Conservation (phyloP, 2,797 vertebrate genomes). For the Hydrophis major region DNA sequence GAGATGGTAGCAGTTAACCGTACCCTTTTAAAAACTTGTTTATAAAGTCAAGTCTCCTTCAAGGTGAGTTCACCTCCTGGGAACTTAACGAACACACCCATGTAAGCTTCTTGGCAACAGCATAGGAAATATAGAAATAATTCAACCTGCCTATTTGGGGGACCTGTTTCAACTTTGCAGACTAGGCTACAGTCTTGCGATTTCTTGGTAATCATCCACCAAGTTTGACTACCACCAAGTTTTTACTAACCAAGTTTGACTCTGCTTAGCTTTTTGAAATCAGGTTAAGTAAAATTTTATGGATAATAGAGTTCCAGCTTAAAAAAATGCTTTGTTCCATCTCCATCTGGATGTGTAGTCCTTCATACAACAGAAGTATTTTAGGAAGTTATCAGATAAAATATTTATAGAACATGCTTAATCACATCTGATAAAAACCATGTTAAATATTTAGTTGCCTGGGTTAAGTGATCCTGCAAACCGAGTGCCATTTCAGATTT, state of each 20-base stretch:
- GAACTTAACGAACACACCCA: neutral
- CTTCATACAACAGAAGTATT: neutral
- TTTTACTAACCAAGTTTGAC: neutral
- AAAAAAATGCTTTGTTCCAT: neutral
- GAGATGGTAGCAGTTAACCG: neutral
- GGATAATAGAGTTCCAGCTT: neutral
- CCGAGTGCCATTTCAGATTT: neutral
- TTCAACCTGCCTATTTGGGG: neutral
- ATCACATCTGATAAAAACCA: neutral
- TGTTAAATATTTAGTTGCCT: neutral
- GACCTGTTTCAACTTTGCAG: neutral
- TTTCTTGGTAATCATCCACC: neutral
- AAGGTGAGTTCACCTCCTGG: neutral
- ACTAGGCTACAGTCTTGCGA: neutral
- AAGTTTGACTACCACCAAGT: neutral
- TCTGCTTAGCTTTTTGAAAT: neutral
- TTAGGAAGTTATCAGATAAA: neutral
- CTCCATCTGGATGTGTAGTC: neutral
- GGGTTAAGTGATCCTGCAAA: neutral
- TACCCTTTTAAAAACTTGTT: neutral
- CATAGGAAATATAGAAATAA: neutral
- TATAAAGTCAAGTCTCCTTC: neutral
- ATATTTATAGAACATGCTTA: neutral
- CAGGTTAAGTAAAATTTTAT: neutral
- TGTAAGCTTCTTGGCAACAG: neutral